phyloP scores from a whole-genome alignment of 2,113 vertebrate genomes.

The Polypterus senegalus region DNA sequence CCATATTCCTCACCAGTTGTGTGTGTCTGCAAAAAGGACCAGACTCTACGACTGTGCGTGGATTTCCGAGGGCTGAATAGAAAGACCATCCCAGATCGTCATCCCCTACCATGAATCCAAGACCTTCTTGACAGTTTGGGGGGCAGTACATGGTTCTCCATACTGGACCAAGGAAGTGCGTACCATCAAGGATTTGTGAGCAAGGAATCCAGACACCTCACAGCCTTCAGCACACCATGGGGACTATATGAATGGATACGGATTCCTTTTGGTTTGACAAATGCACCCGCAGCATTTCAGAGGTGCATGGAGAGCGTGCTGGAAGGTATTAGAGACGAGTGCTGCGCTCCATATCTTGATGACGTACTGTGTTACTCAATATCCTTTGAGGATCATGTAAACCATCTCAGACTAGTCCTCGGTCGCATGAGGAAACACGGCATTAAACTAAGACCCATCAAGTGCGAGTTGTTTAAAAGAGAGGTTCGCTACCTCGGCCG shows the following conservation, averaged over 20 bases:
- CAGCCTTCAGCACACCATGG: slow-evolving; percentile 8
- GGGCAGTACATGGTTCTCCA: slow-evolving; percentile 1
- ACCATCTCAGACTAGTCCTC: no score
- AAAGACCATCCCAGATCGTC: no score
- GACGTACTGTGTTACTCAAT: slow-evolving; percentile 13
- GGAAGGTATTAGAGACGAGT: slow-evolving; percentile 9
- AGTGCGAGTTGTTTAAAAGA: not conserved
- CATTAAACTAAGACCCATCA: not conserved
- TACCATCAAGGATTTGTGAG: slow-evolving; percentile 6
- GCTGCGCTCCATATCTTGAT: slow-evolving; percentile 13
- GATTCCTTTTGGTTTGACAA: slow-evolving; percentile 6
- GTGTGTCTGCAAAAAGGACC: no score
- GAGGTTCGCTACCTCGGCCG: no score
- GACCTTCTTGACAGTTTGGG: slow-evolving; percentile 13
- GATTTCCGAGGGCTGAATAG: no score
- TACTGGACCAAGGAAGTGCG: not conserved
- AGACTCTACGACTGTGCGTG: no score
- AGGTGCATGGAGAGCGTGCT: slow-evolving; percentile 8
- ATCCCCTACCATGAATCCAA: no score
- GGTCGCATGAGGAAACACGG: no score
- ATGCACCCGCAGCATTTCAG: slow-evolving; percentile 7
- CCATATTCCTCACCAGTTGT: no score
- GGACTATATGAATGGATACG: slow-evolving; percentile 5
- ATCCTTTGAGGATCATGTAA: not conserved
- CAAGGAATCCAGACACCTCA: slow-evolving; percentile 3